phyloP scores from a whole-genome alignment of 2,797 vertebrate species.

The Poecilia picta region DNA sequence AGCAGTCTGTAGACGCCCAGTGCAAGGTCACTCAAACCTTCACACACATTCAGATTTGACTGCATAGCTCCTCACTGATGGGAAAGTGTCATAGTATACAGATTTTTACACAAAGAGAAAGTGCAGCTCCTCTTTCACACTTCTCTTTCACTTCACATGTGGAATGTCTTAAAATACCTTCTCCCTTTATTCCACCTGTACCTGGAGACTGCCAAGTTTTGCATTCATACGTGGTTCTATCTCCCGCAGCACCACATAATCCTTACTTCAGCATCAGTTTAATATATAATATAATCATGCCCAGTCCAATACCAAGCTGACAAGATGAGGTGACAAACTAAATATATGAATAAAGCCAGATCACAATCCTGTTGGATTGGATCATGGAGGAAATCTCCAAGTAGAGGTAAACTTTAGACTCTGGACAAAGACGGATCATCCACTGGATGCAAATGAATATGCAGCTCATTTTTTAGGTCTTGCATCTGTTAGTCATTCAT shows the following conservation, averaged over 20 bases:
- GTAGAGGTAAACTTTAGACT: slow-evolving; percentile 50
- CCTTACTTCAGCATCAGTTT: slow-evolving; percentile 26
- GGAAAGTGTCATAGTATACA: slow-evolving; percentile 38
- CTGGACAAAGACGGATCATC: slow-evolving; percentile 57
- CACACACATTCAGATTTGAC: slow-evolving; percentile 16
- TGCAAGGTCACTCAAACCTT: slow-evolving; percentile 1
- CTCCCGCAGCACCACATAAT: slow-evolving; percentile 18
- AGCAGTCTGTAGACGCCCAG: slow-evolving; percentile 2
- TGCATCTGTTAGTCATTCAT: slow-evolving; percentile 64
- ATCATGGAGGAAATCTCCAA: slow-evolving; percentile 40
- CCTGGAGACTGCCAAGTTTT: slow-evolving; percentile 14
- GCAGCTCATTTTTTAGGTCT: slow-evolving; percentile 45
- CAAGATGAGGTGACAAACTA: slow-evolving; percentile 40
- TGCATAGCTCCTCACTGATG: slow-evolving; percentile 51
- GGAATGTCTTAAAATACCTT: slow-evolving; percentile 33
- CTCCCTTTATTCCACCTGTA: slow-evolving; percentile 11
- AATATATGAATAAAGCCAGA: slow-evolving; percentile 66
- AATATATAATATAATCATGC: slow-evolving; percentile 52
- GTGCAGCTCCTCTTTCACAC: slow-evolving; percentile 37
- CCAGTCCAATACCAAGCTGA: slow-evolving; percentile 38
- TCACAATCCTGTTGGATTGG: slow-evolving; percentile 49
- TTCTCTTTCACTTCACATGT: slow-evolving; percentile 24
- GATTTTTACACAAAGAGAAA: slow-evolving; percentile 39
- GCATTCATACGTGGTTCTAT: slow-evolving; percentile 27
- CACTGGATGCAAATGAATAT: slow-evolving; percentile 35